Conservation (phyloP, 2,797 vertebrate genomes). For the Hylomyscus alleni region DNA sequence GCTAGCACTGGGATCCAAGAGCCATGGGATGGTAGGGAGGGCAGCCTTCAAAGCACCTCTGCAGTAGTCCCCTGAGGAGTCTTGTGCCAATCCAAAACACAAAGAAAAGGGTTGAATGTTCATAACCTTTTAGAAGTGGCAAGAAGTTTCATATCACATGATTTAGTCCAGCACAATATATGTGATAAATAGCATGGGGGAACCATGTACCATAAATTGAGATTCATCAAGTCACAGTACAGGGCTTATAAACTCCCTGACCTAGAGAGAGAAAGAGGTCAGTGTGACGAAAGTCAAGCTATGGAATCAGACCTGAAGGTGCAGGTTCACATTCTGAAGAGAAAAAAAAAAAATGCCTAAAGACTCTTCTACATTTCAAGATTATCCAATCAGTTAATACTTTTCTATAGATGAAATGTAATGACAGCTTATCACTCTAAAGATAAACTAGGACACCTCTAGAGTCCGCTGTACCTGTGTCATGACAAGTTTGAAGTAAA, state of each 20-base stretch:
- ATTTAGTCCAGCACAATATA: neutral
- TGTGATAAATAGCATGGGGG: neutral
- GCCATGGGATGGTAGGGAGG: neutral
- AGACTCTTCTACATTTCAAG: neutral
- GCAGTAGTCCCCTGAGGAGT: neutral
- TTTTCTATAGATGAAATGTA: constrained; percentile 1
- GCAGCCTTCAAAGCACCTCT: neutral
- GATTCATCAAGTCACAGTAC: neutral
- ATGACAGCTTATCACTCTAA: neutral
- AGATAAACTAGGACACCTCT: neutral
- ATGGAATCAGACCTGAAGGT: neutral
- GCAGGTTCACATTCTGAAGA: neutral
- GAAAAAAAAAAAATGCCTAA: neutral
- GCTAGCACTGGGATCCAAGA: neutral
- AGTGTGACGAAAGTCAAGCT: neutral
- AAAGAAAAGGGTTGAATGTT: neutral
- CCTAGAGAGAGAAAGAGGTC: neutral
- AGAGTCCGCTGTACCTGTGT: constrained; percentile 93
- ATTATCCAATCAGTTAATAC: constrained; percentile 6
- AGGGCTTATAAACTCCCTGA: neutral
- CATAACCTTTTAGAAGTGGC: neutral
- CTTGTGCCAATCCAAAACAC: neutral
- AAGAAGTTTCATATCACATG: neutral
- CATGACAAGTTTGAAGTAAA: constrained; percentile 95
- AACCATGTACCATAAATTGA: neutral